Base-by-base conservation (phyloP, 2,888 invertebrate genomes). In the Macroteleia sp. region DNA sequence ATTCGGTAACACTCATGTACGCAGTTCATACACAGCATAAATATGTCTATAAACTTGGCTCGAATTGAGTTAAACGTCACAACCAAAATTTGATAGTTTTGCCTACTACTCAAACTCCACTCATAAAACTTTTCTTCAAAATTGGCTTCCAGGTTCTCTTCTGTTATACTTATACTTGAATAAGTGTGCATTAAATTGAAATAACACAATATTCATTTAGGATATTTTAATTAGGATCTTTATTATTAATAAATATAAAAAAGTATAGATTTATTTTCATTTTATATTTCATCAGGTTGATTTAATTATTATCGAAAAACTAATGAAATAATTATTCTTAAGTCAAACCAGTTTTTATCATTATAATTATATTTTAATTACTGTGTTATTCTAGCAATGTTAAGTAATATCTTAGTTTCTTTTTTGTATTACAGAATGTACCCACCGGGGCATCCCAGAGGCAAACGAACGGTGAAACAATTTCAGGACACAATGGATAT, bases 401-500 rank as follows among this genome's bases (percentile, higher is more conserved):
- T n/a, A n/a, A n/a, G n/a, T n/a, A n/a, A n/a, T n/a, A n/a, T n/a
- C 9, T 30, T 4, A 9, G 30, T 30, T 52, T 39, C 1, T 16
- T 61, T 42, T 75, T 48, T 52, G 57, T 78, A 64, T 76, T 30
- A n/a, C 88, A 91, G 90, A 81, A 83, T 16, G 86, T 87, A 59
- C 74, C 88, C 50, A 79, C 82, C n/a, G 86, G 86, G 32, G 85
- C 84, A 28, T 81, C 83, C 28, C 88, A 85, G 71, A 87, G 90
- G 57, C 90, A 89, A 77, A 80, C 86, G 39, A 90, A 90, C 78
- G 91, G 91, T 25, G 90, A 90, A 67, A 44, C 88, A n/a, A 81
- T 86, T 42, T 86, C 88, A 70, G 88, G 87, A 80, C 91, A 91
- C 88, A 91, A 91, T 79, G 91, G 91, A 56, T 91, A 91, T 85